phyloP scores from a whole-genome alignment of 2,888 invertebrate genomes.

The Clostera curtula region DNA sequence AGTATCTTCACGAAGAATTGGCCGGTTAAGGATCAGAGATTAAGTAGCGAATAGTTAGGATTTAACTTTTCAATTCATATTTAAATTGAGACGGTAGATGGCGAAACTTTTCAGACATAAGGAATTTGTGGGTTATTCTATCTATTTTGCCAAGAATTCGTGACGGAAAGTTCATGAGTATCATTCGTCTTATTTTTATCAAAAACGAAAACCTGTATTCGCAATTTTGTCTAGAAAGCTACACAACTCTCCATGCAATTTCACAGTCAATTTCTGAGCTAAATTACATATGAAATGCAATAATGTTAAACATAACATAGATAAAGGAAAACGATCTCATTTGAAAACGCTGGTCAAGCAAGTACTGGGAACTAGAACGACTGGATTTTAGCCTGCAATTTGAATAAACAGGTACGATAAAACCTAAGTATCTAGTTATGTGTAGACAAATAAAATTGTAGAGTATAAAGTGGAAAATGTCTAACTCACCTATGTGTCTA shows the following conservation, averaged over 20 bases:
- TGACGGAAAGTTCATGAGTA: no score
- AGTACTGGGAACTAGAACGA: slow-evolving; percentile 21
- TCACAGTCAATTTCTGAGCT: slow-evolving; percentile 3
- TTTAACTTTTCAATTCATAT: slow-evolving; percentile 14
- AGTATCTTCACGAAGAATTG: slow-evolving; percentile 17
- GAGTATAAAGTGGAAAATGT: no score
- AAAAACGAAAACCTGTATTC: no score
- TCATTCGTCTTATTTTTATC: no score
- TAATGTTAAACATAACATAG: slow-evolving; percentile 22
- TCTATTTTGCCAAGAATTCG: no score
- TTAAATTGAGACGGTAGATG: background rate
- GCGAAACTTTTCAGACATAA: no score
- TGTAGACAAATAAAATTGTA: no score
- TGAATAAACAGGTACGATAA: slow-evolving; percentile 19
- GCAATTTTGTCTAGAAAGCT: no score
- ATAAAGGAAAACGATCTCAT: slow-evolving; percentile 15
- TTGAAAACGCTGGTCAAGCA: slow-evolving; percentile 23
- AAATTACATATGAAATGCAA: slow-evolving; percentile 21
- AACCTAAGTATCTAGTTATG: background rate
- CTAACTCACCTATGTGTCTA: no score
- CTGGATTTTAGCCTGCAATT: slow-evolving; percentile 24
- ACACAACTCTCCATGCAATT: no score
- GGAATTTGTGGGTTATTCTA: no score
- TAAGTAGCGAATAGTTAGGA: slow-evolving; percentile 15
- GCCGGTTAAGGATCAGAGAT: slow-evolving; percentile 20